A percentile compares a stretch with the other conserved stretches of the same genome.
These are phyloP conservation scores for Apantesis nais DNA, from an alignment of 2,888 invertebrate genomes.

Conservation along the genomic window DNA sequence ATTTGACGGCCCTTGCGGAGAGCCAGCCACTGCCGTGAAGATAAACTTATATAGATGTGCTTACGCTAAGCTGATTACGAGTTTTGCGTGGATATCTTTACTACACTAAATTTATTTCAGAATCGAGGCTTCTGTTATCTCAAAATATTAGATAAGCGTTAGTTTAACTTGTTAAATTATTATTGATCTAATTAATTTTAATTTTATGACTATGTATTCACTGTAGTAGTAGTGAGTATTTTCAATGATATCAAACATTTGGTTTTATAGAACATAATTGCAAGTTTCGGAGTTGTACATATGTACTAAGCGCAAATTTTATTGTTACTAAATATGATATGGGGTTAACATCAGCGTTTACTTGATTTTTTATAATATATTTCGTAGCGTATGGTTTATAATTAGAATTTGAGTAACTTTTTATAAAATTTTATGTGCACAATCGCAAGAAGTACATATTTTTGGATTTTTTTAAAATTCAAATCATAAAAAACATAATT, in stretches of 20 bases:
- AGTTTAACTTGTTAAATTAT: background rate
- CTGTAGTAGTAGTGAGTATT: no score
- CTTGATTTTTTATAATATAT: background rate
- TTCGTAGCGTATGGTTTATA: background rate
- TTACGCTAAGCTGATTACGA: conserved; percentile 70
- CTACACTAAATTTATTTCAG: conserved; percentile 32
- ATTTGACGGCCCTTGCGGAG: conserved; percentile 58
- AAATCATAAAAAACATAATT: no score
- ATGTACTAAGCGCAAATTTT: background rate
- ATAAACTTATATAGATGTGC: conserved; percentile 66
- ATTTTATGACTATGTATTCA: no score
- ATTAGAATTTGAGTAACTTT: background rate
- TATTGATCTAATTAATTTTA: background rate
- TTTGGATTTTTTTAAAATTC: no score
- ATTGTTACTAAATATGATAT: no score
- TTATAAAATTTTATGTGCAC: background rate
- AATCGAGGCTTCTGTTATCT: background rate
- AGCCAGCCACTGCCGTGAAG: conserved; percentile 55
- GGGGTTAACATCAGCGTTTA: no score
- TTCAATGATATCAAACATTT: no score
- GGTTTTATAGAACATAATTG: background rate
- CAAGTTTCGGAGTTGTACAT: background rate
- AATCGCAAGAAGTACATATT: background rate
- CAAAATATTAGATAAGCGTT: conserved; percentile 5
- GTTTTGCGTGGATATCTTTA: conserved; percentile 52